Base-by-base conservation (phyloP, 2,888 invertebrate genomes). In the Drosophila crucigera region DNA sequence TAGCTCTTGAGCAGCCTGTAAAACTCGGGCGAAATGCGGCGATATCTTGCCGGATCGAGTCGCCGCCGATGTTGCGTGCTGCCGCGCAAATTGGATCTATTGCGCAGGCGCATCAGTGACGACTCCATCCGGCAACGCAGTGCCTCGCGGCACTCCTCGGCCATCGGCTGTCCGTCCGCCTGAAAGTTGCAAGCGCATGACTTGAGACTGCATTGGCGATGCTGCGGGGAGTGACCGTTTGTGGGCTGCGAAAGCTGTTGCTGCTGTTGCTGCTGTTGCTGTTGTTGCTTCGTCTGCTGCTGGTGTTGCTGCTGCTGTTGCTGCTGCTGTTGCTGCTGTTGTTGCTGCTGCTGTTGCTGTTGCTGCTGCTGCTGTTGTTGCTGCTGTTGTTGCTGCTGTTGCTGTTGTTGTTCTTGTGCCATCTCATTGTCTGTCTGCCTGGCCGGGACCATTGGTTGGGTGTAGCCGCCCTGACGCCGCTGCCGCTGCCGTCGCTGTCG, bases 1-100 rank as follows among this genome's bases (percentile, higher is more conserved):
- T 91, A 83, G 54, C 68, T 59, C 49, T 81, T 73, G 19, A 92
- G 77, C 30, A 92, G 68, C 7, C 73, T 28, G 5, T 77, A 80
- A 50, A 92, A 92, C 52, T 92, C 91, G 0, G 91, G 88, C 2
- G 92, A 92, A 10, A 92, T 91, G 47, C 82, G 87, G 11, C 89
- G 87, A 25, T 73, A 91, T 59, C 63, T 58, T 3, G 72, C 53
- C 31, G 90, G 82, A 74, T 82, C 68, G 43, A 89, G 65, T 11
- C 78, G 80, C 4, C 80, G 80, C 6, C 80, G 83, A 39, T 80
- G 83, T 9, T 65, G 72, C 58, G 37, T 59, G 31, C 3, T 31
- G 60, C 76, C 66, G 0, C 86, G 76, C 33, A 87, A 25, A 55
- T 64, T 73, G 19, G 52, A 61, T 25, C 58, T 82, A 10, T 65